phyloP scores from a whole-genome alignment of 2,888 invertebrate species.

The Allygus modestus region DNA sequence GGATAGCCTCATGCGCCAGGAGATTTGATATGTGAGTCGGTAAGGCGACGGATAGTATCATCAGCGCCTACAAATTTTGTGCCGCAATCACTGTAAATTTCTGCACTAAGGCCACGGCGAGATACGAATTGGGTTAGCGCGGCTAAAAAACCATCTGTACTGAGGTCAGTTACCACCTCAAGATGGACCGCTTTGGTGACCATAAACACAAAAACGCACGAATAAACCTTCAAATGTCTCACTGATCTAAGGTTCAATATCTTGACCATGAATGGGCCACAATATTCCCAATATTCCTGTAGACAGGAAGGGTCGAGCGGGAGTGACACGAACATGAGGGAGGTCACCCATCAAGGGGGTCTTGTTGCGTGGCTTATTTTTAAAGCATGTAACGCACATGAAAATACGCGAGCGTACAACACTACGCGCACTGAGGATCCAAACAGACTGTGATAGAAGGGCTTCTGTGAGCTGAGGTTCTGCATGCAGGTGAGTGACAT shows the following conservation, averaged over 20 bases:
- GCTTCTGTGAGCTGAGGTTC: neutral
- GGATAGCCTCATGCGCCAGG: no score
- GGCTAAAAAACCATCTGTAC: no score
- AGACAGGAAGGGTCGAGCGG: neutral
- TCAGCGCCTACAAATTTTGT: constrained; percentile 56
- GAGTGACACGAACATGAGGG: neutral
- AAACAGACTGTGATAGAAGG: no score
- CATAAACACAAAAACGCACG: constrained; percentile 71
- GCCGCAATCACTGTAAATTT: no score
- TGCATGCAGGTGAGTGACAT: neutral
- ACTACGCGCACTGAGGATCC: no score
- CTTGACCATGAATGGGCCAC: constrained; percentile 68
- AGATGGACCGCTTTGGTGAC: no score
- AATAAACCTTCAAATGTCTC: constrained; percentile 67
- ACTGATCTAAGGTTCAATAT: constrained; percentile 65
- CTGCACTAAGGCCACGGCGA: no score
- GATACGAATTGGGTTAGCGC: no score
- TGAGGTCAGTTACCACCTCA: no score
- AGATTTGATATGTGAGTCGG: neutral
- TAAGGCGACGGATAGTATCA: neutral
- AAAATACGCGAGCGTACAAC: no score
- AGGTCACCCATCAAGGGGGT: constrained; percentile 12
- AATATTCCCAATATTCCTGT: constrained; percentile 70
- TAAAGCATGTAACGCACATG: neutral
- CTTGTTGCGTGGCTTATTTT: neutral